Base-by-base conservation (phyloP, 2,888 invertebrate genomes). In the Phragmatobia fuliginosa region DNA sequence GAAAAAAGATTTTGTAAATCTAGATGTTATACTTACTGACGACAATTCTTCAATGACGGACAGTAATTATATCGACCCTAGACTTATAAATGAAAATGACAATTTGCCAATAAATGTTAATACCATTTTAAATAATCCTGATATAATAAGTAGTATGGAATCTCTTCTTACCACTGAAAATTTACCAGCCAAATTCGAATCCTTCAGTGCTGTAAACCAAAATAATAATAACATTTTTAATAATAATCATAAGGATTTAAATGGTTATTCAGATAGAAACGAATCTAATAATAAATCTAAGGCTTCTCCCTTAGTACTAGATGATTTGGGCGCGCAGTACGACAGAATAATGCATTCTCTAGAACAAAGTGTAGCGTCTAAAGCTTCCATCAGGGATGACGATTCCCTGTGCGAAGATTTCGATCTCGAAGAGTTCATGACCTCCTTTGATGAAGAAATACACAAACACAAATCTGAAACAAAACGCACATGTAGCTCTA, bases 61-160 rank as follows among this genome's bases (percentile, higher is more conserved):
- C 82, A 94, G 95, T 85, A 94, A 92, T 85, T 95, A 95, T 74
- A 95, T 96, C 73, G 96, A 96, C 86, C 96, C 96, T 38, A 92
- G 95, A 80, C 92, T 97, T 71, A 97, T 97, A 71, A 97, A 97
- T 88, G 96, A 96, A 90, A 96, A 96, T 87, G 97, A 97, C 88
- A 97, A 97, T 91, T 92, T 97, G 65, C 96, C 96, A 28, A 96
- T 97, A 52, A 95, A 95, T 82, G 94, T 95, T 28, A 95, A 94
- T 76, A 95, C 94, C 36, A 92, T 95, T 78, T 83, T 94, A 77
- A 94, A 95, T 81, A 95, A 95, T 77, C 94, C 95, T 28, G 95
- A 94, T 73, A 94, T 95, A 36, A 92, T 95, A 62, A 95, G 95
- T 82, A 95, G 95, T 79, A 94, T 95, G 92, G 95, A 95, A 85